These are phyloP conservation scores for Pachypeltis micranthus DNA, from an alignment of 1,140 invertebrate species.

Conservation along the genomic window DNA sequence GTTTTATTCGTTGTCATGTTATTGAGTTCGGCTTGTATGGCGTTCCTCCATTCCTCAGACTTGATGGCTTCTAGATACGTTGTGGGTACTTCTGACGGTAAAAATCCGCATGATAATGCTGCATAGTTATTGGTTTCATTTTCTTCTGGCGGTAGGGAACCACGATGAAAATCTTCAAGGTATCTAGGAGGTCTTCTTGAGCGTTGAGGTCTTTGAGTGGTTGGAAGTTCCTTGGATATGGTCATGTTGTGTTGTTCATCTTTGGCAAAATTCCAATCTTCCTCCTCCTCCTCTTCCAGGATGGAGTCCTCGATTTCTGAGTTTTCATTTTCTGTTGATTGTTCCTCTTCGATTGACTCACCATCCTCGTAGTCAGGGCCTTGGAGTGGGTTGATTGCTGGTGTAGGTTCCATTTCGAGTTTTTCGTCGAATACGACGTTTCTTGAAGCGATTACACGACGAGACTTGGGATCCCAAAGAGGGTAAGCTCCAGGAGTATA, in stretches of 20 bases:
- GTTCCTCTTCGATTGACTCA: neutral
- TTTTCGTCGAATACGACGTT: neutral
- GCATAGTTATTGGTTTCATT: too few species aligned
- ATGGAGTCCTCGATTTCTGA: too few species aligned
- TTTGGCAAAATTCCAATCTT: too few species aligned
- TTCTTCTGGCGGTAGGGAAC: too few species aligned
- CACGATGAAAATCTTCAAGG: neutral
- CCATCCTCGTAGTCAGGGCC: neutral
- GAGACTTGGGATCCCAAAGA: neutral
- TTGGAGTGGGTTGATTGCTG: neutral
- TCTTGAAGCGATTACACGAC: neutral
- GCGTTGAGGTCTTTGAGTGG: neutral
- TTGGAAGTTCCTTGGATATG: neutral
- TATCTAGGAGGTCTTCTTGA: neutral
- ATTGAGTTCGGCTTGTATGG: neutral
- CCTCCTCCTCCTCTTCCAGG: too few species aligned
- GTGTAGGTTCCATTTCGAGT: too few species aligned
- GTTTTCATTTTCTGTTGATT: too few species aligned
- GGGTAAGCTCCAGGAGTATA: too few species aligned
- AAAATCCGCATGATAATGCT: too few species aligned
- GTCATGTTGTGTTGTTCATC: too few species aligned
- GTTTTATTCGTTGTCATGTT: neutral
- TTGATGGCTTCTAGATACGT: neutral
- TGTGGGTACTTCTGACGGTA: neutral
- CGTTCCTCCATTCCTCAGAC: neutral